Conservation (phyloP, 2,888 invertebrate species). For the Sphaerophoria taeniata region DNA sequence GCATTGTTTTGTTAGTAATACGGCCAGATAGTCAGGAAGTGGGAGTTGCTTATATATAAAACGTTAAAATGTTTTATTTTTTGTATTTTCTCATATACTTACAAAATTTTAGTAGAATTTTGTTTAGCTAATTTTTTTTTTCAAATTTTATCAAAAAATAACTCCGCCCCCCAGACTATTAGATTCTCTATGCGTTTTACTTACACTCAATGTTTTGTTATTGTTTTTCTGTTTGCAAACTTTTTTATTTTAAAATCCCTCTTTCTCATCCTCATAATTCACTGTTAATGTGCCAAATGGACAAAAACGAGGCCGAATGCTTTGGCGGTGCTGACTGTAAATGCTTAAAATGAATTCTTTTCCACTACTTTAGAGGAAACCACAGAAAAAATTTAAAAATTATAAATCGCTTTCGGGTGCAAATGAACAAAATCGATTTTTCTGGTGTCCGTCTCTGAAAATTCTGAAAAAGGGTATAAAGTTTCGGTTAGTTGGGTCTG, state of each 20-base stretch:
- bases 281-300: conserved; percentile 20
- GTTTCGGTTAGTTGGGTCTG: not conserved
- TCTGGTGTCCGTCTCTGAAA: conserved; percentile 19
- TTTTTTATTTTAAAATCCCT: conserved; percentile 15
- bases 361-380: conserved; percentile 31
- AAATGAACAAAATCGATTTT: conserved; percentile 68
- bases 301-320: not conserved
- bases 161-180: not conserved
- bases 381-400: conserved; percentile 35
- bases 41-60: not conserved
- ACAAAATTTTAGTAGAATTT: no score
- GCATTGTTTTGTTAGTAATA: not conserved
- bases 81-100: no score
- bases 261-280: conserved; percentile 32
- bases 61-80: not conserved
- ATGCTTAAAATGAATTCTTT: conserved; percentile 40
- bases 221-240: conserved; percentile 8
- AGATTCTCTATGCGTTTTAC: not conserved
- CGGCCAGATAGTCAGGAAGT: not conserved
- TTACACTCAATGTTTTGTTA: not conserved
- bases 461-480: conserved; percentile 66
- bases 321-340: no score
- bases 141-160: no score
- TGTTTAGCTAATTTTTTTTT: no score
- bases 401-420: conserved; percentile 56